Percentiles rank a stretch among this genome's conserved stretches.
These are phyloP conservation scores for Neoseiulus cucumeris DNA, from an alignment of 1,140 invertebrate genomes.

Conservation along the genomic window DNA sequence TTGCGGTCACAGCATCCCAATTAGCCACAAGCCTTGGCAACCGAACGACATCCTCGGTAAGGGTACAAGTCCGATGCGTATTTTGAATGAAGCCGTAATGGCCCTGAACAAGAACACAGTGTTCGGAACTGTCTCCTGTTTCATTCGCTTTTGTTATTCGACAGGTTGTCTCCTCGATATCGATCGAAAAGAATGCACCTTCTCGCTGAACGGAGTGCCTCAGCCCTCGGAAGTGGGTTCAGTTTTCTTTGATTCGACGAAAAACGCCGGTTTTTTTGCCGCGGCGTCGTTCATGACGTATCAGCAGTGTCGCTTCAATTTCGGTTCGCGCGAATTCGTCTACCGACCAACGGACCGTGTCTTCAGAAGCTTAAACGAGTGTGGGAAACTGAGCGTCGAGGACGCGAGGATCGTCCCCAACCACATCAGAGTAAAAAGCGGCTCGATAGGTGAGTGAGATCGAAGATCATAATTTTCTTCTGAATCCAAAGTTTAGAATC, in stretches of 20 bases:
- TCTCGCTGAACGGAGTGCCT: constrained; percentile 27
- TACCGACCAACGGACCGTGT: constrained; percentile 46
- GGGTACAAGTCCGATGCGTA: background rate
- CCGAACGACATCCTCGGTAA: constrained; percentile 31
- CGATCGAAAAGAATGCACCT: constrained; percentile 25
- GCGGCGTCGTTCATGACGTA: constrained; percentile 89
- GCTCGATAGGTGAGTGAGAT: background rate
- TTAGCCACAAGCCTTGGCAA: constrained; percentile 46
- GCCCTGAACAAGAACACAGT: background rate
- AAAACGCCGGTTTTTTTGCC: constrained; percentile 65
- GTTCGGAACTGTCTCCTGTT: background rate
- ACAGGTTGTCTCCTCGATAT: constrained; percentile 26
- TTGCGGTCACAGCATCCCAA: constrained; percentile 48
- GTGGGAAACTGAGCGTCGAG: constrained; percentile 43
- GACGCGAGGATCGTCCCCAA: constrained; percentile 44
- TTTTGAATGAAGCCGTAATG: no score
- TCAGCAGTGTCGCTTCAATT: constrained; percentile 83
- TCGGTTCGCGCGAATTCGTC: constrained; percentile 57
- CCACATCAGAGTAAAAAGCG: constrained; percentile 21
- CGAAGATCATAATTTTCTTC: no score
- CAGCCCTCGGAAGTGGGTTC: constrained; percentile 16
- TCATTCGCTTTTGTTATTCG: no score
- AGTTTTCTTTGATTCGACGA: constrained; percentile 22
- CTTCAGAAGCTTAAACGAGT: constrained; percentile 55
- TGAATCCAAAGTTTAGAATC: no score